Percentiles rank a stretch among this genome's conserved stretches.
These are phyloP conservation scores for Hydractinia echinata DNA, from an alignment of 30 jellyfish, hydroid and myxozoan genomes.

Conservation along the genomic window DNA sequence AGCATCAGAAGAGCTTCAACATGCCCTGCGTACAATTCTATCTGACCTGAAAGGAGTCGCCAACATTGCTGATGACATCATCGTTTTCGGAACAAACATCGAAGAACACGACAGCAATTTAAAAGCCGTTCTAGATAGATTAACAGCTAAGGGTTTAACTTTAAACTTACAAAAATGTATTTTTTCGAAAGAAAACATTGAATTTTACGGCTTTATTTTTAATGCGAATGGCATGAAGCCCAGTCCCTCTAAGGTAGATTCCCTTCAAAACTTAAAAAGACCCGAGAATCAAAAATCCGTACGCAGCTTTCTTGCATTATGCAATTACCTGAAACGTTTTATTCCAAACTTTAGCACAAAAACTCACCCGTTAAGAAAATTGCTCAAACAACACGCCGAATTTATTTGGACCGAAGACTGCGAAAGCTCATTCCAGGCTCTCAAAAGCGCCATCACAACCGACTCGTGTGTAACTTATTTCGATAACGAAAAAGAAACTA, in stretches of 20 bases:
- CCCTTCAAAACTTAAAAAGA: not conserved
- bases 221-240: not conserved
- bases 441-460: constrained; percentile 15
- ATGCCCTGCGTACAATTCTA: not conserved
- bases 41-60: not conserved
- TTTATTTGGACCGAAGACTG: constrained; percentile 44
- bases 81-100: not conserved
- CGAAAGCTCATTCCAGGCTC: constrained; percentile 25
- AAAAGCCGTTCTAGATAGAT: constrained; percentile 10
- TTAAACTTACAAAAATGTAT: constrained; percentile 38
- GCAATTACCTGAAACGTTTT: constrained; percentile 5
- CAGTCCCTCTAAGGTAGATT: no score
- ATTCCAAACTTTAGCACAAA: constrained; percentile 33
- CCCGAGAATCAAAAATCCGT: constrained; percentile 25
- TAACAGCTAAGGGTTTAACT: no score
- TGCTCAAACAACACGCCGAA: constrained; percentile 20
- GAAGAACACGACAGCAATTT: not conserved
- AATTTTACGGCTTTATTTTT: constrained; percentile 22
- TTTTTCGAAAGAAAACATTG: constrained; percentile 28
- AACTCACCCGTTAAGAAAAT: not conserved
- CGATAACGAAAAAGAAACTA: not conserved
- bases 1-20: constrained; percentile 19
- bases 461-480: constrained; percentile 9
- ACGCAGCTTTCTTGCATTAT: constrained; percentile 5
- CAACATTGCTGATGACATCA: constrained; percentile 16